phyloP scores from a whole-genome alignment of 2,797 vertebrate genomes.

The Scarus forsteni region DNA sequence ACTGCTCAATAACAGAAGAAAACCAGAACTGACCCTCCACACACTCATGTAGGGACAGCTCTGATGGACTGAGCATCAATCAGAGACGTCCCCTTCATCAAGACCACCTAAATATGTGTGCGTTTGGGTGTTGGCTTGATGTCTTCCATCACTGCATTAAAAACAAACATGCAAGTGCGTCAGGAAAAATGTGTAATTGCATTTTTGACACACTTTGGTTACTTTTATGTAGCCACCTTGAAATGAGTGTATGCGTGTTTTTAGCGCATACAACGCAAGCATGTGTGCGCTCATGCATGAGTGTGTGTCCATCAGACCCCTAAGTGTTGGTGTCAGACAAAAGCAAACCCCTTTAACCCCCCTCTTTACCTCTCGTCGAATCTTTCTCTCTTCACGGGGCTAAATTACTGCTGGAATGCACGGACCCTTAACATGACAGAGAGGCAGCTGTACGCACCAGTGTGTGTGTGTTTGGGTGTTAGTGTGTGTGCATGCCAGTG shows the following conservation, averaged over 20 bases:
- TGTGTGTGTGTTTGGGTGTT: conserved; percentile 74
- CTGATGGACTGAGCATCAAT: conserved; percentile 74
- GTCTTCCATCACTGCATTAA: background rate
- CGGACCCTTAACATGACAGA: conserved; percentile 89
- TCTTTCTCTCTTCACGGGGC: conserved; percentile 84
- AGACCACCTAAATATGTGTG: conserved; percentile 22
- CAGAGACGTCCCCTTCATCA: conserved; percentile 70
- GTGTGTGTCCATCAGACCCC: conserved; percentile 73
- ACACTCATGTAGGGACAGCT: conserved; percentile 15
- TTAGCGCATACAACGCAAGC: conserved; percentile 20
- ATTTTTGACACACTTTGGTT: conserved; percentile 35
- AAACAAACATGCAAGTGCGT: conserved; percentile 28
- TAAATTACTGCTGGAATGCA: conserved; percentile 93
- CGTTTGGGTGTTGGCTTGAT: conserved; percentile 1
- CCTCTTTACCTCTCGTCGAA: conserved; percentile 45
- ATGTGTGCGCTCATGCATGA: conserved; percentile 59
- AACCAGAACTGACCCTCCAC: conserved; percentile 69
- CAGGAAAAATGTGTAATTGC: conserved; percentile 20
- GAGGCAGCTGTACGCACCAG: conserved; percentile 81
- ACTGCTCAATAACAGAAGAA: conserved; percentile 78
- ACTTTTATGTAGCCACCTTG: conserved; percentile 36
- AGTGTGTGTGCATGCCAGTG: conserved; percentile 1
- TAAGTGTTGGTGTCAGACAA: conserved; percentile 83
- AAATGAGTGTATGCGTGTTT: conserved; percentile 12
- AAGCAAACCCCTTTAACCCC: conserved; percentile 72